Percentiles rank a stretch among this genome's conserved stretches.
phyloP scores from a whole-genome alignment of 2,797 vertebrate species.

The Syndactyla subalaris region DNA sequence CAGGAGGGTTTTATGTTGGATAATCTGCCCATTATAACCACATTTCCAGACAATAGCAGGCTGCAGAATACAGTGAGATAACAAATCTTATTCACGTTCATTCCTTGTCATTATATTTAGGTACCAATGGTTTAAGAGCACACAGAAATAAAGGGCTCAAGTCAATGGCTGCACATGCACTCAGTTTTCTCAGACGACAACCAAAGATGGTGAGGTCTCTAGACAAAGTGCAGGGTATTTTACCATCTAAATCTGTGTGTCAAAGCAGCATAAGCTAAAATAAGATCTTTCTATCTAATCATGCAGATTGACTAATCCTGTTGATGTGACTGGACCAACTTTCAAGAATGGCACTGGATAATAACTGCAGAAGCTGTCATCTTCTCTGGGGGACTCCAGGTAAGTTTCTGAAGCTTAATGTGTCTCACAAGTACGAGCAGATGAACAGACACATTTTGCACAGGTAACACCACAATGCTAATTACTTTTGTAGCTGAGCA shows the following conservation, averaged over 20 bases:
- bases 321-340: neutral
- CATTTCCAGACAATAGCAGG: slow-evolving; percentile 34
- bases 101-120: neutral
- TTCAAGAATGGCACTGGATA: neutral
- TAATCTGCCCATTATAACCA: slow-evolving; percentile 4
- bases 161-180: neutral
- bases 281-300: neutral
- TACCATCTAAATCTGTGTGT: neutral
- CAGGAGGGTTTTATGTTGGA: slow-evolving; percentile 18
- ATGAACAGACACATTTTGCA: neutral
- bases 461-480: neutral
- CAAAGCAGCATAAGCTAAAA: neutral
- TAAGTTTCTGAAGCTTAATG: neutral
- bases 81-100: neutral
- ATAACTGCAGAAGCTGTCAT: neutral
- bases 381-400: neutral
- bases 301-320: neutral
- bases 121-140: neutral
- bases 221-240: neutral
- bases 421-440: neutral
- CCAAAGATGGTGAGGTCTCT: neutral
- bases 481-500: neutral
- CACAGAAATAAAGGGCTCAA: neutral
- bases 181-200: neutral
- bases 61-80: neutral